Conservation (phyloP, 2,797 vertebrate genomes). For the Manis javanica region DNA sequence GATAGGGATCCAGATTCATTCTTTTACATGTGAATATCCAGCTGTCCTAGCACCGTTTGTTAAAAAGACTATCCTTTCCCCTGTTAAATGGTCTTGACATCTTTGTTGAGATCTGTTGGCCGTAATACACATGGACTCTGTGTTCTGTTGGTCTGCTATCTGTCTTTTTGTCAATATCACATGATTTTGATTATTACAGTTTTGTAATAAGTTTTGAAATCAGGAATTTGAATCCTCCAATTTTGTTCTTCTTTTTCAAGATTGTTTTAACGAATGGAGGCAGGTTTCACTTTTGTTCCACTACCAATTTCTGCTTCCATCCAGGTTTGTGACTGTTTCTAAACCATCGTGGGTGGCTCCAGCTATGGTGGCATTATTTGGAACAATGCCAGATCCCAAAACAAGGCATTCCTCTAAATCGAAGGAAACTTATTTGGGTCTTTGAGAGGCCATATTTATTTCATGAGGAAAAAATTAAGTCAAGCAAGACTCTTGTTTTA, state of each 20-base stretch:
- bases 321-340: background rate
- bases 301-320: background rate
- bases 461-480: background rate
- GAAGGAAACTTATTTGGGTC: background rate
- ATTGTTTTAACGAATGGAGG: background rate
- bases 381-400: background rate
- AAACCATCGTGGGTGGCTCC: background rate
- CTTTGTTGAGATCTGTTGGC: background rate
- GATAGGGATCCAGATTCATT: background rate
- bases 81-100: background rate
- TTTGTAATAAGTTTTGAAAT: background rate
- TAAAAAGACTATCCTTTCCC: background rate
- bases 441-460: background rate
- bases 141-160: background rate
- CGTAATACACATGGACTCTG: background rate
- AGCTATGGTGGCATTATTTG: background rate
- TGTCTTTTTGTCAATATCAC: background rate
- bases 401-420: background rate
- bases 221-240: background rate
- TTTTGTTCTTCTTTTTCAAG: background rate
- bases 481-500: background rate
- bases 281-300: background rate
- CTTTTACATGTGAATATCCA: background rate
- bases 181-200: background rate
- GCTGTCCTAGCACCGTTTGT: background rate